Evolutionary conservation across 92 coral and sea anemone species (phyloP).

Genomic region (Bergia sp.): DNA sequence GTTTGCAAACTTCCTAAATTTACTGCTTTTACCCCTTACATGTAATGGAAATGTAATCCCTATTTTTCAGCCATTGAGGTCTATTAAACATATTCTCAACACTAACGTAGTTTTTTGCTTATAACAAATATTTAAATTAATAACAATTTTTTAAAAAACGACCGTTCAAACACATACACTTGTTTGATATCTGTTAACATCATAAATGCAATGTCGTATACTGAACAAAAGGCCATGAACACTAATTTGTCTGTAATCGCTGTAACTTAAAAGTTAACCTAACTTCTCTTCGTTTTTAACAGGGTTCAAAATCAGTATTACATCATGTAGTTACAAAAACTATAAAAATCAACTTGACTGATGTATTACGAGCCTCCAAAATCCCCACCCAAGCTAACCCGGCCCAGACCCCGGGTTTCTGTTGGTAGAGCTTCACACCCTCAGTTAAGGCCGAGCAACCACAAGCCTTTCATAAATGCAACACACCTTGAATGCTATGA

Average conservation of each 20-base stretch:
- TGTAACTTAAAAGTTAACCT: background rate
- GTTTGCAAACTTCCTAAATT: too few relatives aligned
- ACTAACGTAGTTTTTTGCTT: too few relatives aligned
- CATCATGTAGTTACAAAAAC: background rate
- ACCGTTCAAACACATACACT: background rate
- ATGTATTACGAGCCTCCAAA: conserved; percentile 31
- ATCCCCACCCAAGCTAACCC: background rate
- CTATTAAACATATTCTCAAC: too few relatives aligned
- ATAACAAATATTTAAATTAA: too few relatives aligned
- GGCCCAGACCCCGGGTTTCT: conserved; percentile 15
- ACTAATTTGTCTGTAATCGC: background rate
- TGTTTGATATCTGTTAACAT: background rate
- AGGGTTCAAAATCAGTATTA: background rate
- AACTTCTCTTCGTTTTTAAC: background rate
- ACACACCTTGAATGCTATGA: conserved; percentile 33
- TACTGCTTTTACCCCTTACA: too few relatives aligned
- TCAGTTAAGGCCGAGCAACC: conserved; percentile 35
- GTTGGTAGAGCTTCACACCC: conserved; percentile 23
- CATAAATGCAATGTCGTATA: too few relatives aligned
- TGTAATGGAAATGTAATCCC: too few relatives aligned
- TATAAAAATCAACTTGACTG: background rate
- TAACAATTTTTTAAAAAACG: background rate
- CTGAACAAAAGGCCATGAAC: too few relatives aligned
- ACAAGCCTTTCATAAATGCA: conserved; percentile 39
- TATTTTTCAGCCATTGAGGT: too few relatives aligned